Conservation (phyloP, 1,140 invertebrate genomes). For the Camponotus vicinus region DNA sequence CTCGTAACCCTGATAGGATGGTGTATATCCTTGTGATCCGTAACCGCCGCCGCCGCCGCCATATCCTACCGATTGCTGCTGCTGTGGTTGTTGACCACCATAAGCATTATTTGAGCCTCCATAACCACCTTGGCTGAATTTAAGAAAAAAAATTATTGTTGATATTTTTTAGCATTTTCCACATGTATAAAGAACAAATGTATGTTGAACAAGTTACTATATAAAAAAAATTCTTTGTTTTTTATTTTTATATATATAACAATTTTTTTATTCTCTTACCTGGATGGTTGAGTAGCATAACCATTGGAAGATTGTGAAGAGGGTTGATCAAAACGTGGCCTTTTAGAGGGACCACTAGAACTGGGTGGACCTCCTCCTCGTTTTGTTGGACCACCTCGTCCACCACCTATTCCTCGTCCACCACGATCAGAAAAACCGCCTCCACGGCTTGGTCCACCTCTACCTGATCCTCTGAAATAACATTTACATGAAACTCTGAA, state of each 20-base stretch:
- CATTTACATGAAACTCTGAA: conserved; percentile 64
- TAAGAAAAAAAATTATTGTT: background rate
- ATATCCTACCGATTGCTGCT: conserved; percentile 79
- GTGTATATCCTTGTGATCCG: conserved; percentile 83
- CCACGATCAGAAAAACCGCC: conserved; percentile 81
- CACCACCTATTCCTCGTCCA: conserved; percentile 77
- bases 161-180: background rate
- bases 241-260: background rate
- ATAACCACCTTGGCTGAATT: conserved; percentile 80
- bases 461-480: conserved; percentile 76
- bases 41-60: conserved; percentile 78
- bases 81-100: conserved; percentile 77
- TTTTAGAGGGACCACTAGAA: conserved; percentile 83
- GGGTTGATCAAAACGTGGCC: conserved; percentile 83
- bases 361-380: conserved; percentile 84
- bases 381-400: conserved; percentile 82
- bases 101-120: conserved; percentile 80
- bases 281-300: conserved; percentile 81
- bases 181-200: background rate
- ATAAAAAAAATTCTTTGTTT: background rate
- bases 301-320: conserved; percentile 82
- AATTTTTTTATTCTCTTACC: conserved; percentile 45
- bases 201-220: background rate
- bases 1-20: conserved; percentile 84
- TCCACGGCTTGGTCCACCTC: conserved; percentile 79